Percentiles rank a stretch among this genome's conserved stretches.
Evolutionary conservation across 2,113 vertebrate genomes (phyloP).

Genomic region (Pomatorhinus ruficollis): DNA sequence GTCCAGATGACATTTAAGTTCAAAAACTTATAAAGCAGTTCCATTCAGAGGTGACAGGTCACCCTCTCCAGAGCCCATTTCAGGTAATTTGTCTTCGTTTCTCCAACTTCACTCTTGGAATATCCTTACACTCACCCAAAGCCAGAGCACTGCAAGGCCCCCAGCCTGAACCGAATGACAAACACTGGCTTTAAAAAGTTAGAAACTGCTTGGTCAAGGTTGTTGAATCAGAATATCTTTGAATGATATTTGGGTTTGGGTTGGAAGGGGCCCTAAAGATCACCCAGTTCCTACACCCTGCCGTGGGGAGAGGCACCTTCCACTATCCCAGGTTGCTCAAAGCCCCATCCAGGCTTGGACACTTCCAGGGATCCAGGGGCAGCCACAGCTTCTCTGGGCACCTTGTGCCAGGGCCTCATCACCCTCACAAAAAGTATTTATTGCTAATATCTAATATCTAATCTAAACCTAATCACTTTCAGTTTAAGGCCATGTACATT

Average conservation of each 20-base stretch:
- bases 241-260: too few species aligned
- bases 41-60: background rate
- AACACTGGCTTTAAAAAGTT: background rate
- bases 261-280: background rate
- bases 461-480: background rate
- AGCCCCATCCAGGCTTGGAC: background rate
- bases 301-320: background rate
- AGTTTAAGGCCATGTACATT: background rate
- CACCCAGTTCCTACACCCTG: too few species aligned
- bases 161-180: background rate
- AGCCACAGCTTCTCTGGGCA: background rate
- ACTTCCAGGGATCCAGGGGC: background rate
- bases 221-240: background rate
- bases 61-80: background rate
- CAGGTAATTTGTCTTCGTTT: background rate
- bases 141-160: background rate
- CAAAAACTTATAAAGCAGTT: background rate
- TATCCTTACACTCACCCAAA: background rate
- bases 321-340: rapidly evolving
- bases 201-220: background rate
- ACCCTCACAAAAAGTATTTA: background rate
- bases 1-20: background rate
- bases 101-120: background rate
- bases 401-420: rapidly evolving
- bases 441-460: too few species aligned